Base-by-base conservation (phyloP, 2,113 vertebrate genomes). In the Alethe diademata region DNA sequence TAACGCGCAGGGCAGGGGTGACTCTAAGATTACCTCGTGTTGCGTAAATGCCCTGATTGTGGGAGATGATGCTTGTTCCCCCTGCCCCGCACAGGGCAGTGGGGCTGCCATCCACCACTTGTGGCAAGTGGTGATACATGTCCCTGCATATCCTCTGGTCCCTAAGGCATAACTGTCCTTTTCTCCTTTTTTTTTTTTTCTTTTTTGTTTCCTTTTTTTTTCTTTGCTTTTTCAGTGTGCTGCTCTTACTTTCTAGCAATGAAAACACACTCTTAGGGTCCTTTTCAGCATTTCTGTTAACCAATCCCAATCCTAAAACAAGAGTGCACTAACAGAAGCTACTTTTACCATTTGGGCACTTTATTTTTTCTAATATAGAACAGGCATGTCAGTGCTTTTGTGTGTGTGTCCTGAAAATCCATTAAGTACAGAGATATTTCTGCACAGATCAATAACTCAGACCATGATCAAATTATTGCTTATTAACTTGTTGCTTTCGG, bases 391-490 rank as follows among this genome's bases (percentile, higher is more conserved):
- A 5, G n/a, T 31, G 48, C 19, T 81, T 40, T 15, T 24, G 12
- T 57, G n/a, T 69, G 45, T 65, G n/a, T 69, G 45, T 65, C 69
- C 45, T 73, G 35, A 62, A 86, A 60, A 47, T 69, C 17, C 22
- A 8, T n/a, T 45, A 86, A 61, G 20, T 66, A 23, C 50, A 53
- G 45, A 40, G 47, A 8, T 78, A 24, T 38, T 81, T 40, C 28
- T 47, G 53, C 18, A 36, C 13, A 4, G 5, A 14, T 79, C 42
- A 43, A 2, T 70, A 73, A 62, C 15, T 82, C 26, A 22, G 36
- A 12, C 57, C 0, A 0, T 56, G 19, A 61, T 64, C 36, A 78
- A 64, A 5, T 60, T 51, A 36, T 1, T 75, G 61, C 14, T 58
- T 51, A 51, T 60, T 58, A 35, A 36, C n/a, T 42, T 47, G 31